Evolutionary conservation across 2,797 vertebrate genomes (phyloP), one percentile per base, ranked within the genome.

Genomic region (Halcyon badia): DNA sequence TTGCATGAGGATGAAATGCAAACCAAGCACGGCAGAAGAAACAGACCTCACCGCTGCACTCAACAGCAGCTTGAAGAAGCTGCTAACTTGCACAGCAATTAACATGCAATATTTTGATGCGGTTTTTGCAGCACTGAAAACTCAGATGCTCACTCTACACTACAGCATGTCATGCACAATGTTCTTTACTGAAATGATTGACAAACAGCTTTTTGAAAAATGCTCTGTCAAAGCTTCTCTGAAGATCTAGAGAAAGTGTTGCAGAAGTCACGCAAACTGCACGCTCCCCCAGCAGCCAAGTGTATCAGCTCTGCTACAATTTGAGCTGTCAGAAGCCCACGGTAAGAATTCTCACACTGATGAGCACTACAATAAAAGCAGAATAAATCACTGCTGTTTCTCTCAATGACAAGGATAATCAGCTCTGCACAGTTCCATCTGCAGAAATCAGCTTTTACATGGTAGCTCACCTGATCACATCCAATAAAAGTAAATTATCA

Each of bases 291-390:
- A 18, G 56, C 85, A 57, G 93, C 82, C 54, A 18, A 57, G 73
- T 20, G 1, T 4, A n/a, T 39, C 90, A 62, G 71, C 90, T 33
- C 3, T 25, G 66, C 86, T 82, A 58, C 89, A 68, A 51, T 37
- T 35, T 10, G 49, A 95, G 83, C 94, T 92, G 83, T 80, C 96
- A 97, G 44, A 64, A 94, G 87, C 94, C 75, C 90, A 83, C 28
- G 2, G 64, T 41, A 87, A 90, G 58, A 78, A 62, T 57, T 87
- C 80, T 83, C 75, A 62, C 58, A 10, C 2, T 92, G 89, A 77
- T 15, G 35, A 94, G 84, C 37, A 5, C 56, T 33, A n/a, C 25
- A 58, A 83, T 9, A 87, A 92, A 82, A 89, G 64, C 64, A 70
- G 73, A 89, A 92, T 28, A 92, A 80, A 90, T 90, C 86, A 85